Percentiles rank a stretch among this genome's conserved stretches.
Conservation (phyloP, 2,888 invertebrate species). For the Melolontha melolontha region DNA sequence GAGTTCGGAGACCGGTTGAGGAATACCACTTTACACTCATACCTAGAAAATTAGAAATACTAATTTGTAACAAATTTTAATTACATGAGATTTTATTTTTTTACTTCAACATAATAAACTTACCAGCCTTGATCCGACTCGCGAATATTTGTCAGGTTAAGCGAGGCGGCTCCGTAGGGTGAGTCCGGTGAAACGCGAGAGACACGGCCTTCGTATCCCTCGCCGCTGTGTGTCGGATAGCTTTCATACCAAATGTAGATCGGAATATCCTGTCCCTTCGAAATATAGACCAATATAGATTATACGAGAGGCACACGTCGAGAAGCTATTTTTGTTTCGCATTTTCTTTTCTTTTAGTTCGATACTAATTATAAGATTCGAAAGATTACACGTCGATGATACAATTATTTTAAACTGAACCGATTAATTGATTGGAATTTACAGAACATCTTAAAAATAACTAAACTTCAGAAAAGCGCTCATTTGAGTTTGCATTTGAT, state of each 20-base stretch:
- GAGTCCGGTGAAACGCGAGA: slow-evolving; percentile 90
- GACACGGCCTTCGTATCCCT: slow-evolving; percentile 93
- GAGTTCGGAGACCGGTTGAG: slow-evolving; percentile 93
- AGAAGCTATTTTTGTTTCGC: slow-evolving; percentile 30
- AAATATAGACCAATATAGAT: slow-evolving; percentile 36
- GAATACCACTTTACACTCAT: slow-evolving; percentile 82
- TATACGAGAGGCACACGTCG: neutral
- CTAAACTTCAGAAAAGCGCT: too few relatives aligned
- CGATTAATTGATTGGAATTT: too few relatives aligned
- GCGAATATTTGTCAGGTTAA: slow-evolving; percentile 94
- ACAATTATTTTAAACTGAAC: too few relatives aligned
- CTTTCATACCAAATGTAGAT: slow-evolving; percentile 99
- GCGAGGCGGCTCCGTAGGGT: slow-evolving; percentile 90
- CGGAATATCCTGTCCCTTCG: slow-evolving; percentile 93
- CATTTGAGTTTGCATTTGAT: too few relatives aligned
- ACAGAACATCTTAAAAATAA: too few relatives aligned
- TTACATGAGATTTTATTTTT: too few relatives aligned
- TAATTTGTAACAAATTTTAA: neutral
- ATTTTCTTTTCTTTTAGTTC: neutral
- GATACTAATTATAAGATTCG: neutral
- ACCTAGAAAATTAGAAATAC: slow-evolving; percentile 55
- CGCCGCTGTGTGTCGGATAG: slow-evolving; percentile 96
- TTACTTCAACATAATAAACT: slow-evolving; percentile 72
- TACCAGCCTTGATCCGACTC: slow-evolving; percentile 98
- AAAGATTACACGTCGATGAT: too few relatives aligned